Evolutionary conservation across 2,888 invertebrate genomes (phyloP).

Genomic region (Sipha maydis): DNA sequence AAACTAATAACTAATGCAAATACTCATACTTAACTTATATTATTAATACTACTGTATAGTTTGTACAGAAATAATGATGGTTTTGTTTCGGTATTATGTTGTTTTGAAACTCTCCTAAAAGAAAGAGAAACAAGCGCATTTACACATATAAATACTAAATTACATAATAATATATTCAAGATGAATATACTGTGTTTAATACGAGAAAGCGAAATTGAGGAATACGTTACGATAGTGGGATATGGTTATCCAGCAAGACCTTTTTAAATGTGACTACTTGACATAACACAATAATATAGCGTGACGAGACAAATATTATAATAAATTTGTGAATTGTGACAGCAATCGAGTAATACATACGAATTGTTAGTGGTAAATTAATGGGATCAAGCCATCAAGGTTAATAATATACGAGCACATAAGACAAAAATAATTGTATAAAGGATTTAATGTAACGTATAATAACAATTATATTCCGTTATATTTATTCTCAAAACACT

Average conservation of each 20-base stretch:
- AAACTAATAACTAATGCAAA: neutral
- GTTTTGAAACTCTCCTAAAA: neutral
- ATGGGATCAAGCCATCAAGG: neutral
- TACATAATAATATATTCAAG: too few species aligned
- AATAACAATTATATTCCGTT: too few species aligned
- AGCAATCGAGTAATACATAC: neutral
- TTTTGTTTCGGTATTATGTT: neutral
- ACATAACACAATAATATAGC: neutral
- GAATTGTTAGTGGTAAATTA: neutral
- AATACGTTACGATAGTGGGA: neutral
- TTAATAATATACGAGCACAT: neutral
- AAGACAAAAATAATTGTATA: neutral
- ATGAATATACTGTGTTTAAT: too few species aligned
- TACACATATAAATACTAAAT: neutral
- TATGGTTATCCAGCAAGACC: neutral
- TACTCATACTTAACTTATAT: neutral
- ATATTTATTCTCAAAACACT: neutral
- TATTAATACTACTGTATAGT: neutral
- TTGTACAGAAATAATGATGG: neutral
- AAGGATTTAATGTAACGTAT: neutral
- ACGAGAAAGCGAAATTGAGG: too few species aligned
- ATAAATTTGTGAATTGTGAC: neutral
- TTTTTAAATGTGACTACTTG: neutral
- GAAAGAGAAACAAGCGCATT: neutral
- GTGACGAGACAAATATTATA: neutral